Percentiles rank a stretch among this genome's conserved stretches.
These are phyloP conservation scores for Galerucella calmariensis DNA, from an alignment of 2,888 invertebrate genomes.

Conservation along the genomic window DNA sequence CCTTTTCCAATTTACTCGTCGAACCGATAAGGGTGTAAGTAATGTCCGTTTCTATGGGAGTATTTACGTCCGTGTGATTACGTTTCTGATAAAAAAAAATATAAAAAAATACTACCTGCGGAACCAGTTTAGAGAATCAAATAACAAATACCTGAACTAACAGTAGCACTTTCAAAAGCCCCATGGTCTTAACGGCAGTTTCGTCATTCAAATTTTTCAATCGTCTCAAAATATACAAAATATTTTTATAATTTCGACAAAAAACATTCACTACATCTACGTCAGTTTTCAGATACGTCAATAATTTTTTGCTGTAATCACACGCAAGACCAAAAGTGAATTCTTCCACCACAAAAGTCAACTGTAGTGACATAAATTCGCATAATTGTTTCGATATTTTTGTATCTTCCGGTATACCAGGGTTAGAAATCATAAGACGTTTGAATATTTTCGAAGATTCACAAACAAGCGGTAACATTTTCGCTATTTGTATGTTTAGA, in stretches of 20 bases:
- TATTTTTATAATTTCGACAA: conserved; percentile 35
- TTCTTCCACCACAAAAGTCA: conserved; percentile 37
- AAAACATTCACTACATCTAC: conserved; percentile 31
- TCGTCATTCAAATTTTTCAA: conserved; percentile 36
- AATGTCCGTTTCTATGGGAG: conserved; percentile 30
- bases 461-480: conserved; percentile 32
- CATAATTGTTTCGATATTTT: conserved; percentile 34
- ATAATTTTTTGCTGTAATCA: conserved; percentile 36
- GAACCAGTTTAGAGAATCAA: too few relatives aligned
- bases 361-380: conserved; percentile 38
- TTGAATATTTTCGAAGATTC: conserved; percentile 26
- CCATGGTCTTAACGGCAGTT: conserved; percentile 35
- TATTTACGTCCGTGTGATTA: conserved; percentile 35
- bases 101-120: too few relatives aligned
- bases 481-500: conserved; percentile 36
- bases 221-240: conserved; percentile 38
- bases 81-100: conserved; percentile 38
- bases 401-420: conserved; percentile 42
- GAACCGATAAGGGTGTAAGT: conserved; percentile 33
- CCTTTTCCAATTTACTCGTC: conserved; percentile 30
- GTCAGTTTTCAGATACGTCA: conserved; percentile 33
- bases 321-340: conserved; percentile 38
- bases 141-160: conserved; percentile 41
- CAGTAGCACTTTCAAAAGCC: conserved; percentile 40
- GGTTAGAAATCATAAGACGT: conserved; percentile 37